Evolutionary conservation across 2,113 vertebrate species (phyloP), one percentile per base, ranked within the genome.

Genomic region (Ptychochromis oligacanthus): DNA sequence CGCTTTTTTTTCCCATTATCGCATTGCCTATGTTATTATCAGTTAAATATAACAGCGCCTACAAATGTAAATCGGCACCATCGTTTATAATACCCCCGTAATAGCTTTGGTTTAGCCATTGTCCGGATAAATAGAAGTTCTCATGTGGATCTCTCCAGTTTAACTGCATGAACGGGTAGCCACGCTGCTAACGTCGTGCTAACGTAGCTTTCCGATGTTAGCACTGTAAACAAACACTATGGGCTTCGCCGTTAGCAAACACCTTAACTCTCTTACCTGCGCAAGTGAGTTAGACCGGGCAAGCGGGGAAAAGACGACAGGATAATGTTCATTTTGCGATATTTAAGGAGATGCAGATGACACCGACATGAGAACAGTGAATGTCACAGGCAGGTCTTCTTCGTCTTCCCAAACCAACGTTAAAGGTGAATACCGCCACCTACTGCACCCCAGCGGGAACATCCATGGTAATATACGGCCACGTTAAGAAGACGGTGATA

Each of bases 281-380:
- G 79, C 4, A 85, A 6, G 31, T 15, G 2, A 2, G 31, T 54
- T 49, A 90, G 1, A 75, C 88, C 82, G 11, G 85, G 36, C 22
- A 94, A 65, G 18, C 87, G 79, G 18, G 54, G 87, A 36, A 95
- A 56, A 22, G 87, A 89, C 2, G 84, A 76, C 1, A 86, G 6
- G 5, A 94, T 62, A 8, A 67, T 4, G 56, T 88, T 94, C 92
- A 95, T 94, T 67, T 85, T 89, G 7, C 57, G 26, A 55, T 70
- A 58, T 64, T 80, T 28, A n/a, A 15, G 3, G 43, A 58, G 13
- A 62, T 2, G 76, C 12, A 67, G 20, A 61, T 22, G 5, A 67
- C 22, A 46, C 34, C 46, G 20, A 56, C 76, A 85, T 74, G 34
- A 7, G 67, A 28, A 36, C 43, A 18, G 2, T 91, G 92, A 94